Evolutionary conservation across 2,888 invertebrate genomes (phyloP), one percentile per base, ranked within the genome.

Genomic region (Tholera decimalis): DNA sequence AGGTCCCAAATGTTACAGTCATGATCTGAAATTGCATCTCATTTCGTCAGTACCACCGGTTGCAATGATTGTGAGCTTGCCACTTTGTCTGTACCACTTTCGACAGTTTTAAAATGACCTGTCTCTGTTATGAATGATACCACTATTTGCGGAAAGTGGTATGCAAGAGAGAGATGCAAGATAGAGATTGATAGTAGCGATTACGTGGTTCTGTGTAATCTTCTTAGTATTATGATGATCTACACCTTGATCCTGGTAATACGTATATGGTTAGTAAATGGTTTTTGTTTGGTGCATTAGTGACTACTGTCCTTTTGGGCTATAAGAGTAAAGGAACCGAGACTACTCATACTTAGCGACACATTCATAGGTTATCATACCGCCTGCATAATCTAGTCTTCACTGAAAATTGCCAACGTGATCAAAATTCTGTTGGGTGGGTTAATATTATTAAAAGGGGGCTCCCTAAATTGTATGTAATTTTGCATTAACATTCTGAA

Each of bases 21-120:
- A 90, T 91, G 91, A 89, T 88, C 88, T 88, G 80, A 93, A 93
- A 94, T 94, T 93, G 91, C 90, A 89, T 84, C 91, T 92, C 90
- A 92, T 93, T 93, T 91, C 79, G 86, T 82, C 85, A 87, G 85
- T 88, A 87, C 88, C 88, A 90, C 86, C 89, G 84, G 89, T 86
- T 88, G 88, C 88, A 79, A 82, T 88, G 91, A 91, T 92, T 93
- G 90, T 91, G 88, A 87, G 90, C 91, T 86, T 89, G 88, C 89
- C 89, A 85, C 73, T 79, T 70, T 80, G 82, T 81, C 80, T 73
- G 81, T 80, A 80, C 74, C 67, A 83, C 82, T 83, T 74, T 82
- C 77, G 73, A 74, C 76, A 66, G 61, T 69, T 77, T 74, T 65
- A 63, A 72, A 81, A 82, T 77, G 73, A 64, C 72, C 64, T 67